Evolutionary conservation across 2,888 invertebrate species (phyloP).

Genomic region (Heliothis peltigera): DNA sequence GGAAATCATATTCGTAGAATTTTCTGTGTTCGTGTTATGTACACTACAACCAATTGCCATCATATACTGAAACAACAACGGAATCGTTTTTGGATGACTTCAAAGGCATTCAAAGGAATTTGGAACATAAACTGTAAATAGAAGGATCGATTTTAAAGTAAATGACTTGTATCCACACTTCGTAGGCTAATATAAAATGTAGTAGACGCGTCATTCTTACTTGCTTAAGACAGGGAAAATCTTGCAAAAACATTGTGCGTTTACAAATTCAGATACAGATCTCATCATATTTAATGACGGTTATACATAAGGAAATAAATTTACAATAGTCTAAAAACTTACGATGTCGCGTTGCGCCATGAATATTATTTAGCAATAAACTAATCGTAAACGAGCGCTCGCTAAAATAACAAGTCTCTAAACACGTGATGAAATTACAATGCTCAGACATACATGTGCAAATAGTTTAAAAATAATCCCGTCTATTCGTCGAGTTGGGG

Average conservation of each 20-base stretch:
- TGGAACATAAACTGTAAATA: background rate
- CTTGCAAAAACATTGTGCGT: background rate
- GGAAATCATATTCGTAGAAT: conserved; percentile 33
- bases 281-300: conserved; percentile 5
- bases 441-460: conserved; percentile 24
- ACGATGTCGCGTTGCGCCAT: background rate
- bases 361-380: conserved; percentile 37
- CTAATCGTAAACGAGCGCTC: conserved; percentile 27
- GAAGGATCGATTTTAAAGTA: background rate
- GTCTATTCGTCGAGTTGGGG: conserved; percentile 12
- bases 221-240: conserved; percentile 7
- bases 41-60: conserved; percentile 2
- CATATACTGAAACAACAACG: conserved; percentile 3
- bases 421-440: conserved; percentile 28
- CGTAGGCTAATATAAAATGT: no score
- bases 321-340: conserved; percentile 3
- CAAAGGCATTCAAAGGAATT: conserved; percentile 3
- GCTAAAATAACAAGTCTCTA: conserved; percentile 21
- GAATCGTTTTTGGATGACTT: background rate
- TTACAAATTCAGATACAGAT: background rate
- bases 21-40: conserved; percentile 11
- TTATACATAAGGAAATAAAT: conserved; percentile 14
- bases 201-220: no score
- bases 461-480: conserved; percentile 48
- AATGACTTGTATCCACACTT: no score